Evolutionary conservation across 2,888 invertebrate genomes (phyloP).

Genomic region (Ectemnius cavifrons): DNA sequence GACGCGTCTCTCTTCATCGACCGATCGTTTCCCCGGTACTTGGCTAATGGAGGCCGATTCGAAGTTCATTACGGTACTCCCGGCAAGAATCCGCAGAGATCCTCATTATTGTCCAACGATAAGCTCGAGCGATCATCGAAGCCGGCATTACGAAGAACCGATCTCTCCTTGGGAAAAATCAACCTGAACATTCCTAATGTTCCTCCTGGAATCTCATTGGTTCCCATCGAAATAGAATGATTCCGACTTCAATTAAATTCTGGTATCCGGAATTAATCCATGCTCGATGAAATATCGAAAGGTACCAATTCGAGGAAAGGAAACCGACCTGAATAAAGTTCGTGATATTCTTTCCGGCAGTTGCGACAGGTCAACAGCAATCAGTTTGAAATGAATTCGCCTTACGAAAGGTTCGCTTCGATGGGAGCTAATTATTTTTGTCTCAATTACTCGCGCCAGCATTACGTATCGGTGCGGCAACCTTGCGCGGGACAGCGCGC

Average conservation of each 20-base stretch:
- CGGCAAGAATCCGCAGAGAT: slow-evolving; percentile 31
- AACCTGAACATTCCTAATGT: slow-evolving; percentile 5
- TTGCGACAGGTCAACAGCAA: slow-evolving; percentile 22
- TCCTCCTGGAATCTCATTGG: background rate
- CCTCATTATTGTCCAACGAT: slow-evolving; percentile 37
- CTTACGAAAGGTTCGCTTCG: slow-evolving; percentile 36
- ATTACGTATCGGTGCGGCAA: slow-evolving; percentile 6
- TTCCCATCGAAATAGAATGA: no score
- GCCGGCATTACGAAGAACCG: slow-evolving; percentile 29
- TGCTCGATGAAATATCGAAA: background rate
- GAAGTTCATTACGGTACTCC: slow-evolving; percentile 35
- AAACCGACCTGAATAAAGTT: background rate
- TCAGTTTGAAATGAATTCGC: slow-evolving; percentile 32
- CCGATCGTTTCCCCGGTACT: slow-evolving; percentile 29
- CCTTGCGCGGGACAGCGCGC: slow-evolving; percentile 30
- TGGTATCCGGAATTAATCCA: no score
- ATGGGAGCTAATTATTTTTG: slow-evolving; percentile 45
- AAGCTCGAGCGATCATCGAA: slow-evolving; percentile 27
- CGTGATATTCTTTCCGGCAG: background rate
- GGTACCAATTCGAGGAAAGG: slow-evolving; percentile 13
- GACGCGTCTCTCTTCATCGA: background rate
- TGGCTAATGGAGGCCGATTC: slow-evolving; percentile 30
- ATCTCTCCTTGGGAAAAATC: slow-evolving; percentile 25
- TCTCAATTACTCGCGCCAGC: slow-evolving; percentile 35
- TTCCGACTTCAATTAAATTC: no score